Evolutionary conservation across 2,797 vertebrate species (phyloP).

Genomic region (Sebastes matsubarae): DNA sequence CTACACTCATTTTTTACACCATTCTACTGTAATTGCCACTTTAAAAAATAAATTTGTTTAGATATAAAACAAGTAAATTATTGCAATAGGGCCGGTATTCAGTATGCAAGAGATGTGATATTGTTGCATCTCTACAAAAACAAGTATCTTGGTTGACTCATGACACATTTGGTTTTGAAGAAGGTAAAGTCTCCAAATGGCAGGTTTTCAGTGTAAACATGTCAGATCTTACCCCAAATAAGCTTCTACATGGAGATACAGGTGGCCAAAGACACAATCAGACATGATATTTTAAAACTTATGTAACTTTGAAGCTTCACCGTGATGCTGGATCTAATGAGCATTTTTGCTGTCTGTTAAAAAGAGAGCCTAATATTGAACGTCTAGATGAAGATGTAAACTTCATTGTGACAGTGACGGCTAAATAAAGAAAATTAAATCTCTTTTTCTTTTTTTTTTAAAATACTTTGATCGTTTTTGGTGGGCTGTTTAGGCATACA

Average conservation of each 20-base stretch:
- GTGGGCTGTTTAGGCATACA: neutral
- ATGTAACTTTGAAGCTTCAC: neutral
- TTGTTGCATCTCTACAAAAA: neutral
- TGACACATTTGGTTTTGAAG: neutral
- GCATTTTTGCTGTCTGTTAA: neutral
- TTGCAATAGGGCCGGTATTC: neutral
- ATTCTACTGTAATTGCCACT: neutral
- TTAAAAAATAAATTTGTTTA: neutral
- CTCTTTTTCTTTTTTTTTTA: neutral
- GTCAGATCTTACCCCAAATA: neutral
- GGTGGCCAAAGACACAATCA: neutral
- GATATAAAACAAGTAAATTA: neutral
- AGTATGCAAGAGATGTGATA: neutral
- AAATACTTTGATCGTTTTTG: neutral
- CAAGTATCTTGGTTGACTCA: neutral
- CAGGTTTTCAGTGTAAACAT: neutral
- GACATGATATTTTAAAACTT: neutral
- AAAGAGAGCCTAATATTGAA: neutral
- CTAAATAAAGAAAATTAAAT: neutral
- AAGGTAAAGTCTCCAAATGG: neutral
- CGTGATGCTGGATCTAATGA: neutral
- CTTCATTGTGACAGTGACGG: neutral
- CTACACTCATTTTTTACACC: neutral
- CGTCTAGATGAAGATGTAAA: neutral
- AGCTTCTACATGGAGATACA: neutral